Evolutionary conservation across 1,140 invertebrate species (phyloP), one percentile per base, ranked within the genome.

Genomic region (Conus ventricosus): DNA sequence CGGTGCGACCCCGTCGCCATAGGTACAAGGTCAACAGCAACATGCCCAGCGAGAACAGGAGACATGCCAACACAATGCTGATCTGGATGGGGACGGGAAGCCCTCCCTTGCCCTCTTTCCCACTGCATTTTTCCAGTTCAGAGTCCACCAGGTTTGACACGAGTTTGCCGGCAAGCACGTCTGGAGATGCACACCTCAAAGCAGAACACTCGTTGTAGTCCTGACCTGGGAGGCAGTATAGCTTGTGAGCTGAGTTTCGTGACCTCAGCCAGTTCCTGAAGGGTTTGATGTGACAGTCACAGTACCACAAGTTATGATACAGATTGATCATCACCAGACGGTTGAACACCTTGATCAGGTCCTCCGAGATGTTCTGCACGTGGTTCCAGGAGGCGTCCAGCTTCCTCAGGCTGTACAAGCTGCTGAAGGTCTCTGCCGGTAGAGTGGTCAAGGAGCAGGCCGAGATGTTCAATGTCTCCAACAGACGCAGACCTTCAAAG

Each of bases 381-480:
- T 87, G 88, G 87, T 93, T 93, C 53, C 82, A 78, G 4, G 93
- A 93, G 51, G 93, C 67, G 76, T 93, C 93, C 55, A 93, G 85
- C 20, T 51, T 83, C 7, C 80, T 67, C 13, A 93, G 86, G 60
- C 82, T 87, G 60, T 90, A 83, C 80, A 92, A 60, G 51, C 76
- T 82, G 27, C 84, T 75, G 82, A 93, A 91, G 15, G 87, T 54
- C 63, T 91, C 75, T 23, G 87, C 55, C 7, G 81, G 57, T 39
- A 93, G 81, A 7, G 51, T 76, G 0, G 63, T 88, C n/a, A 93
- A 63, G 13, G 88, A 84, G 88, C 93, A 93, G 17, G 87, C 82
- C 5, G 91, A 92, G 1, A 93, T n/a, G 89, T 93, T 93, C 11
- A 93, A 88, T 13, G 82, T 82, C 63, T 88, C 83, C 10, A 93